phyloP scores from a whole-genome alignment of 2,888 invertebrate genomes.

The Drosophila emarginata region DNA sequence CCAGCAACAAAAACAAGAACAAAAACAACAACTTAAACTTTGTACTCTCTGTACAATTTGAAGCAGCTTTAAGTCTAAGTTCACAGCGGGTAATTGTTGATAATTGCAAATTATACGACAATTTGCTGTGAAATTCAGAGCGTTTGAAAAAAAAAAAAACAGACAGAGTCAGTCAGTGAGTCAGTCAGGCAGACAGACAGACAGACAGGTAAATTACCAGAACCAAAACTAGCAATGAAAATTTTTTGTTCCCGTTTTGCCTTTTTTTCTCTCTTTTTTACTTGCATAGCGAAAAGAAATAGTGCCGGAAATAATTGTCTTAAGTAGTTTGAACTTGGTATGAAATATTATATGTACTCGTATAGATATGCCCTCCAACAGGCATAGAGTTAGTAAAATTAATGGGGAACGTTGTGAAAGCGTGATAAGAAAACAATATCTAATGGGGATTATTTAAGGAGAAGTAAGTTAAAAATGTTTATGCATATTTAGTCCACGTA shows the following conservation, averaged over 20 bases:
- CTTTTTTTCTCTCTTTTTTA: not conserved
- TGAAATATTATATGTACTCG: conserved; percentile 9
- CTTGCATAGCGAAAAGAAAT: conserved; percentile 48
- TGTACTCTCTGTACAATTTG: not conserved
- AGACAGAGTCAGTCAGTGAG: conserved; percentile 22
- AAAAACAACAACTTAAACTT: conserved; percentile 36
- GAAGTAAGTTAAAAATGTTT: no score
- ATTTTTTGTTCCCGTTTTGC: conserved; percentile 56
- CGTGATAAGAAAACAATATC: not conserved
- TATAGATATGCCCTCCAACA: not conserved
- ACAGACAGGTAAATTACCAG: conserved; percentile 6
- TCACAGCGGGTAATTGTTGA: conserved; percentile 62
- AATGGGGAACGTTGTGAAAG: not conserved
- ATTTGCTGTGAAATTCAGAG: conserved; percentile 70
- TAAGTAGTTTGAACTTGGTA: conserved; percentile 73
- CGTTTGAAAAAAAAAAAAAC: conserved; percentile 47
- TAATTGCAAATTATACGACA: conserved; percentile 67
- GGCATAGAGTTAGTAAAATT: not conserved
- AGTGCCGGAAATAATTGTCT: conserved; percentile 76
- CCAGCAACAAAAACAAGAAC: conserved; percentile 21
- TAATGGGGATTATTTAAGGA: no score
- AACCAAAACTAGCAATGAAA: not conserved
- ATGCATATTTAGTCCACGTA: no score
- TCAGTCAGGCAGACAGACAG: conserved; percentile 13
- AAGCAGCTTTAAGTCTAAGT: conserved; percentile 42